Percentiles rank a stretch among this genome's conserved stretches.
These are phyloP conservation scores for Coregonus sp. DNA, from an alignment of 2,797 vertebrate species.

Conservation along the genomic window DNA sequence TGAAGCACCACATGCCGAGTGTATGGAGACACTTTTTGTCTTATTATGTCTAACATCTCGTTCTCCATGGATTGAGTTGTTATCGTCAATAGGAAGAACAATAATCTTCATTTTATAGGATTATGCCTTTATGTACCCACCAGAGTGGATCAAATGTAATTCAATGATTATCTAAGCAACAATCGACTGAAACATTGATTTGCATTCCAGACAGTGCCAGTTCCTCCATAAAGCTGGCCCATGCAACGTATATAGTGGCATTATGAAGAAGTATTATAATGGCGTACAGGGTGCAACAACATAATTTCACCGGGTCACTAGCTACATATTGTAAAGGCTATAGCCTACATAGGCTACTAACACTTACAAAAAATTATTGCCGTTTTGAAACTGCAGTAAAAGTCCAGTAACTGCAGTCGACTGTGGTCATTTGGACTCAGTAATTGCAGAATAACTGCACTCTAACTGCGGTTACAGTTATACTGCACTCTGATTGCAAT, in stretches of 20 bases:
- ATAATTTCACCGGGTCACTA: background rate
- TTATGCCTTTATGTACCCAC: background rate
- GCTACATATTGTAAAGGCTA: background rate
- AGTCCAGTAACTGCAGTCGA: too few relatives aligned
- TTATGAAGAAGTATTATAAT: background rate
- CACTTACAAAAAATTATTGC: too few relatives aligned
- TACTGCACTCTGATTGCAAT: too few relatives aligned
- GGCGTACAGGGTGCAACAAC: background rate
- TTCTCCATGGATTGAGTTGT: background rate
- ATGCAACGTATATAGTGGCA: background rate
- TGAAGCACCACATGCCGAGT: background rate
- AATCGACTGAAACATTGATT: constrained; percentile 31
- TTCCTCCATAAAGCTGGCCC: background rate
- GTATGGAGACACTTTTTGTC: background rate
- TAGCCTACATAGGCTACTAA: background rate
- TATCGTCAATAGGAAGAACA: background rate
- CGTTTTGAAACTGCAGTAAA: too few relatives aligned
- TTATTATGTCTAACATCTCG: background rate
- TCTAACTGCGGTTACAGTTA: too few relatives aligned
- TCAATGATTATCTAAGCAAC: background rate
- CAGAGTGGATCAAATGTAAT: background rate
- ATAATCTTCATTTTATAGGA: background rate
- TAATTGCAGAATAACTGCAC: too few relatives aligned
- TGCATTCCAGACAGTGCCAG: background rate
- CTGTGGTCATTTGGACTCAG: too few relatives aligned